Conservation (phyloP, 2,113 vertebrate genomes). For the Chlamydotis undulata region DNA sequence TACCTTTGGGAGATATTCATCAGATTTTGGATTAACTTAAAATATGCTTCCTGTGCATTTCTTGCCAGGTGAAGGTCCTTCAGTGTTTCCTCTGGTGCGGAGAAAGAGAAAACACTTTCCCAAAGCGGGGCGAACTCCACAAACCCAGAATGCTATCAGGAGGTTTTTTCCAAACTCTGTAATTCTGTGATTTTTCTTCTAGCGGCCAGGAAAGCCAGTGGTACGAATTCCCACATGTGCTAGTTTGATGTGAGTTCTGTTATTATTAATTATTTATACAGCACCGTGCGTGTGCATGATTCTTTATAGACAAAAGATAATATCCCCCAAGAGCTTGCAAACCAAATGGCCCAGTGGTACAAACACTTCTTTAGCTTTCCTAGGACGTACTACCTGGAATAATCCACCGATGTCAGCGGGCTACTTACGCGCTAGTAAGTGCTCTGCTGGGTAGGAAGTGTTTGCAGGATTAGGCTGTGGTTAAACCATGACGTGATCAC, state of each 20-base stretch:
- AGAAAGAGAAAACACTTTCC: slow-evolving; percentile 28
- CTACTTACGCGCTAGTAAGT: background rate
- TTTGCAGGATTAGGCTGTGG: slow-evolving; percentile 35
- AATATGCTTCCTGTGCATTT: slow-evolving; percentile 40
- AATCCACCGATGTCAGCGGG: background rate
- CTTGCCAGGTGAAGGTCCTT: slow-evolving; percentile 22
- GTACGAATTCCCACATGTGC: background rate
- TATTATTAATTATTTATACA: slow-evolving; percentile 62
- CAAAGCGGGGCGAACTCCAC: background rate
- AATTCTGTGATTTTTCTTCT: slow-evolving; percentile 29
- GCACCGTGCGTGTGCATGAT: background rate
- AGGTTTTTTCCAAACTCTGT: background rate
- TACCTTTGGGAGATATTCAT: slow-evolving; percentile 14
- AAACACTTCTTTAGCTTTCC: slow-evolving; percentile 38
- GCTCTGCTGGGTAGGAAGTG: slow-evolving; percentile 42
- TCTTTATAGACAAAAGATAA: slow-evolving; percentile 48
- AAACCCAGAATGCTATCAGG: slow-evolving; percentile 9
- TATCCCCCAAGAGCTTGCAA: slow-evolving; percentile 54
- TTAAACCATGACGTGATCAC: slow-evolving; percentile 16
- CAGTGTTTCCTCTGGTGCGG: background rate
- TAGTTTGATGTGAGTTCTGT: slow-evolving; percentile 31
- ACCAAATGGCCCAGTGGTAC: background rate
- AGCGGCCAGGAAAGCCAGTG: background rate
- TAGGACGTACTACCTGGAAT: background rate
- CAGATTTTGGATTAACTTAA: slow-evolving; percentile 38